Percentiles rank a stretch among this genome's conserved stretches.
Evolutionary conservation across 2,113 vertebrate species (phyloP).

Genomic region (Pavo muticus): DNA sequence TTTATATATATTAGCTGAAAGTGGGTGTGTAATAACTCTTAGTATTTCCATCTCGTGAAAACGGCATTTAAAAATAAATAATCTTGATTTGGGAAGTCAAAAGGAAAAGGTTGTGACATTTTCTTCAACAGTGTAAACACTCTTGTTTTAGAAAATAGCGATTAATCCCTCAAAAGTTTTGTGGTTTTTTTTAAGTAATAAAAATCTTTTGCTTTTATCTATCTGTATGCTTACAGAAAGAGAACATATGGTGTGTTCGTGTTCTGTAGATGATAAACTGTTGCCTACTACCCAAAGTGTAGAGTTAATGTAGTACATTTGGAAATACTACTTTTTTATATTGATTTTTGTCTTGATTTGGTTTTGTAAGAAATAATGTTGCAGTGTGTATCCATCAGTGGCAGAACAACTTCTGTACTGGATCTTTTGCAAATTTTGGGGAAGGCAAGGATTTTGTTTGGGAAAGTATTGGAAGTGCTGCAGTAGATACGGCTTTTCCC

Average conservation of each 20-base stretch:
- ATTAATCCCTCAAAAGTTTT: background rate
- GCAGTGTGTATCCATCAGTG: background rate
- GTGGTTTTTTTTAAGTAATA: background rate
- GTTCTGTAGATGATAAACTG: conserved; percentile 22
- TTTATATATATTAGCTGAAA: conserved; percentile 55
- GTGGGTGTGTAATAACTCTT: conserved; percentile 56
- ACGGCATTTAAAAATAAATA: conserved; percentile 57
- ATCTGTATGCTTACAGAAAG: conserved; percentile 25
- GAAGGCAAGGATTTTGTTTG: background rate
- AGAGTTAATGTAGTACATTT: background rate
- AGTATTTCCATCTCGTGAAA: conserved; percentile 52
- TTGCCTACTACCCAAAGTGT: background rate
- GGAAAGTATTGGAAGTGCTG: background rate
- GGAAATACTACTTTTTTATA: background rate
- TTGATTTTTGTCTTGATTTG: background rate
- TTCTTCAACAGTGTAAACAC: conserved; percentile 45
- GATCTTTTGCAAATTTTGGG: background rate
- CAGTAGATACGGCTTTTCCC: background rate
- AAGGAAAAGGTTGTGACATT: conserved; percentile 66
- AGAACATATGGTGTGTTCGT: conserved; percentile 59
- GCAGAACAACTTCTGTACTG: background rate
- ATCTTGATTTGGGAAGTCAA: conserved; percentile 52
- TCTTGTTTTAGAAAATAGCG: conserved; percentile 20
- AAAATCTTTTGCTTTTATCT: background rate
- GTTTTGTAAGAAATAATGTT: background rate